Evolutionary conservation across 1,140 invertebrate genomes (phyloP), one percentile per base, ranked within the genome.

Genomic region (Daktulosphaira vitifoliae): DNA sequence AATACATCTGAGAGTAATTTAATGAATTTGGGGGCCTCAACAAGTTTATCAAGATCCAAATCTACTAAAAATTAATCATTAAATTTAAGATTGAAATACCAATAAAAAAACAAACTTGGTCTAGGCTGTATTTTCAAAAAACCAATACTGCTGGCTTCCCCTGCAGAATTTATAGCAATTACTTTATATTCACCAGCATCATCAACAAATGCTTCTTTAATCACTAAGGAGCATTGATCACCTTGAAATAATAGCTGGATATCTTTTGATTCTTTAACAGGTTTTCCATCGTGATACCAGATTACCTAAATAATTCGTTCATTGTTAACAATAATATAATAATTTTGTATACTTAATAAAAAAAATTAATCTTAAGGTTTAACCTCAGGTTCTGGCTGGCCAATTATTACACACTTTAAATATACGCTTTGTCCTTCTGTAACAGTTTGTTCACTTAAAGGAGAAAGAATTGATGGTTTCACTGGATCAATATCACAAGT

Each of bases 241-340:
- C 87, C 88, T 73, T 88, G 86, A 72, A 90, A 90, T 0, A 89
- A 76, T 9, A 89, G 72, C 70, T 89, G 86, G 70, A 89, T 82
- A 73, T 93, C 89, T 23, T 82, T 80, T 1, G 88, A 91, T 74
- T 90, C 89, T 73, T 90, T 89, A 1, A 95, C 83, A 13, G 90
- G 89, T 44, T 82, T 77, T 65, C 84, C 84, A 70, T 92, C 83
- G 70, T 92, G 90, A 69, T 90, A 88, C 89, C 89, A 92, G 70
- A 89, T 90, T 0, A 92, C 81, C 78, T 85, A 69, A 5, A 33
- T 33, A 33, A 5, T 6, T 6, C 5, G 11, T 33, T 33, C 29
- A 33, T n/a, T 39, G 38, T n/a, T n/a, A n/a, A n/a, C n/a, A n/a
- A n/a, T n/a, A n/a, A n/a, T n/a, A 22, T 33, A 0, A 48, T 59